These are phyloP conservation scores for Anguilla anguilla DNA, from an alignment of 2,797 vertebrate genomes.

Conservation along the genomic window DNA sequence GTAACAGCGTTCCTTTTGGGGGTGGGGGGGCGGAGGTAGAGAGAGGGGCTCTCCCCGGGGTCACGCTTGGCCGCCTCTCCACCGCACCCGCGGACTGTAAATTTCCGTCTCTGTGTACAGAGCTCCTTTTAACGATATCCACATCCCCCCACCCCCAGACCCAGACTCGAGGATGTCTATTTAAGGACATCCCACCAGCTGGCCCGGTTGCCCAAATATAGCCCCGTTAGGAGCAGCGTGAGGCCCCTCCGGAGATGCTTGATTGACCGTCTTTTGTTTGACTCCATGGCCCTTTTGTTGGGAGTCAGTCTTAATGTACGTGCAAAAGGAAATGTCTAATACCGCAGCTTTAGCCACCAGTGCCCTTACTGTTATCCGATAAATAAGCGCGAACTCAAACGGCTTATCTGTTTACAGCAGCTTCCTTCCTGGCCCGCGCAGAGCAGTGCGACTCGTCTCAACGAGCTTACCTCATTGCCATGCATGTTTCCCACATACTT, in stretches of 20 bases:
- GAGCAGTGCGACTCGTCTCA: background rate
- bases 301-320: background rate
- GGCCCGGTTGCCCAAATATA: constrained; percentile 36
- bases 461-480: constrained; percentile 88
- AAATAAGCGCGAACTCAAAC: background rate
- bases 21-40: background rate
- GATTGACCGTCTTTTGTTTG: constrained; percentile 25
- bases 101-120: constrained; percentile 28
- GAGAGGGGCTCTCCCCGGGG: constrained; percentile 12
- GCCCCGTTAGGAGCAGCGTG: constrained; percentile 29
- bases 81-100: constrained; percentile 25
- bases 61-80: constrained; percentile 40
- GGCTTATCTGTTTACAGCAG: background rate
- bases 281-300: background rate
- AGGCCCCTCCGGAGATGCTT: constrained; percentile 32
- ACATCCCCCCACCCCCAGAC: constrained; percentile 21
- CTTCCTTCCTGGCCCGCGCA: background rate
- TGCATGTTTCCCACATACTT: constrained; percentile 98
- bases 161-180: constrained; percentile 34
- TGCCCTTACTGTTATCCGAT: background rate
- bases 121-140: constrained; percentile 24
- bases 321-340: background rate
- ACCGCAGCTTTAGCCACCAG: background rate
- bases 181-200: constrained; percentile 36
- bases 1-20: background rate